A percentile compares a stretch with the other conserved stretches of the same genome.
Conservation (phyloP, 2,113 vertebrate species). For the Otocyon megalotis region DNA sequence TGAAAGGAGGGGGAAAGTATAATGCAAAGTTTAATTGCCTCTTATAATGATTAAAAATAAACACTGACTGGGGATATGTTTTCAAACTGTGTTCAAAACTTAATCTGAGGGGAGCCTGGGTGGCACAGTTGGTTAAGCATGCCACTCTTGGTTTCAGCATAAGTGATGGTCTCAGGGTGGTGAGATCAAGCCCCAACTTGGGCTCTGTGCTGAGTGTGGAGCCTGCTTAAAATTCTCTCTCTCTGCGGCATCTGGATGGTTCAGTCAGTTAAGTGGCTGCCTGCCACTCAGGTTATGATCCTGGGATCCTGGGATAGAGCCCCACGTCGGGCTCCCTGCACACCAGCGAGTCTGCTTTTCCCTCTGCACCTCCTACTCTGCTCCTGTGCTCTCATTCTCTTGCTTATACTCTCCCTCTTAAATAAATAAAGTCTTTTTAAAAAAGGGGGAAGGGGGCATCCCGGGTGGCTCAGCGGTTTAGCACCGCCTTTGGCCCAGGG, state of each 20-base stretch:
- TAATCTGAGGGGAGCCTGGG: background rate
- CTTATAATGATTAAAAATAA: constrained; percentile 1
- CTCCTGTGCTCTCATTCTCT: too few relatives aligned
- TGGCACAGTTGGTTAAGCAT: background rate
- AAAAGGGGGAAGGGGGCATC: too few relatives aligned
- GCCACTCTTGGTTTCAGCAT: background rate
- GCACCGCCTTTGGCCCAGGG: too few relatives aligned
- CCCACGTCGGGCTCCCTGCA: too few relatives aligned
- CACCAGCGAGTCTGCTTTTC: too few relatives aligned
- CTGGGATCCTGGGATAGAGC: too few relatives aligned
- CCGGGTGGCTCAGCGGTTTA: too few relatives aligned
- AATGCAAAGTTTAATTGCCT: background rate
- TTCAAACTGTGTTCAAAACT: background rate
- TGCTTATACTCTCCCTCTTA: too few relatives aligned
- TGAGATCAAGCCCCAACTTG: background rate
- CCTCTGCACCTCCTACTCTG: too few relatives aligned
- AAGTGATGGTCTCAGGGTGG: background rate
- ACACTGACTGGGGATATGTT: background rate
- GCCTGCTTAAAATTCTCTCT: background rate
- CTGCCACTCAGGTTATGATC: too few relatives aligned
- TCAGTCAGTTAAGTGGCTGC: too few relatives aligned
- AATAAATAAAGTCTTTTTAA: too few relatives aligned
- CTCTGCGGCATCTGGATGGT: background rate
- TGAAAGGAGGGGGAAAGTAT: background rate
- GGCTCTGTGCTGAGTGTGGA: background rate